phyloP scores from a whole-genome alignment of 2,888 invertebrate genomes.

The Hydropsyche betteni region DNA sequence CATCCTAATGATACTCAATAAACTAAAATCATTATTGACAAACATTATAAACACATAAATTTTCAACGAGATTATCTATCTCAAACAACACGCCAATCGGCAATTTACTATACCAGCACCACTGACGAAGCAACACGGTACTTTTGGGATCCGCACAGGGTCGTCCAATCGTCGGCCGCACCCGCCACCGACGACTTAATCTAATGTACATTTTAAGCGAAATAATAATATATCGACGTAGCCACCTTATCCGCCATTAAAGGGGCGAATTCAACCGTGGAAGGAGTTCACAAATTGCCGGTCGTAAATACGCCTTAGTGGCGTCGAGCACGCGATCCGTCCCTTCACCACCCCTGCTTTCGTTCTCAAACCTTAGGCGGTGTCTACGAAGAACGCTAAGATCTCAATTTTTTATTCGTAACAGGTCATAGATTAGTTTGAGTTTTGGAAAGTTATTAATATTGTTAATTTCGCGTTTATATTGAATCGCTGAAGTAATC shows the following conservation, averaged over 20 bases:
- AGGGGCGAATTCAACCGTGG: constrained; percentile 36
- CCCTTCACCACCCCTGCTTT: constrained; percentile 2
- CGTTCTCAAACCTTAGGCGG: background rate
- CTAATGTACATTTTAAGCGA: constrained; percentile 45
- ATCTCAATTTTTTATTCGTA: too few relatives aligned
- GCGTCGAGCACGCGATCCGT: constrained; percentile 26
- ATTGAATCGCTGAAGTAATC: too few relatives aligned
- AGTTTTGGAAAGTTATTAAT: too few relatives aligned
- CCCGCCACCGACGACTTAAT: constrained; percentile 44
- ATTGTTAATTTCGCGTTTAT: too few relatives aligned
- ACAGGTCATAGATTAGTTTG: too few relatives aligned
- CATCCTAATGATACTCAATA: too few relatives aligned
- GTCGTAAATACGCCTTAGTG: constrained; percentile 39
- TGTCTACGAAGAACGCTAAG: background rate
- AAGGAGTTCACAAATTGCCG: constrained; percentile 46
- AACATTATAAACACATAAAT: too few relatives aligned
- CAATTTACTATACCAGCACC: too few relatives aligned
- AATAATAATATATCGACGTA: constrained; percentile 46
- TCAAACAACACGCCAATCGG: too few relatives aligned
- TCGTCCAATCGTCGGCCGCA: background rate
- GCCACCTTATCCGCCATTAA: constrained; percentile 28
- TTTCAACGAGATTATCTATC: too few relatives aligned
- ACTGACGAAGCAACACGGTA: background rate
- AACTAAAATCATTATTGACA: too few relatives aligned
- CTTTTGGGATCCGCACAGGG: background rate